Evolutionary conservation across 2,113 vertebrate genomes (phyloP).

Genomic region (Varanus salvator): DNA sequence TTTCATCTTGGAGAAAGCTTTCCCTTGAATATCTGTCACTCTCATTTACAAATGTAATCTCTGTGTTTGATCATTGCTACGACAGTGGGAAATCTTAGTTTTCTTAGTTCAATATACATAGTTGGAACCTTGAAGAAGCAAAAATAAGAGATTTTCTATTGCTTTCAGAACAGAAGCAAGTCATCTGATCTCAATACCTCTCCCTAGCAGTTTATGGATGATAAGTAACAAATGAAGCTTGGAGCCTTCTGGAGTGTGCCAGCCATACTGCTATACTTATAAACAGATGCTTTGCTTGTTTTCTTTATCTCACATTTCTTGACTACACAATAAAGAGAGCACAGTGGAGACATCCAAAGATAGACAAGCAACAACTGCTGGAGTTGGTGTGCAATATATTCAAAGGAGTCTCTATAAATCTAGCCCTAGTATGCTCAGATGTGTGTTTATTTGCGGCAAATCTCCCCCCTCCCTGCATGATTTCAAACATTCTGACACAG

Average conservation of each 20-base stretch:
- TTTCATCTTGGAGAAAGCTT: neutral
- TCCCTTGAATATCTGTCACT: constrained; percentile 4
- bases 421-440: neutral
- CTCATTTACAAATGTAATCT: constrained; percentile 8
- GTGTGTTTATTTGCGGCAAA: neutral
- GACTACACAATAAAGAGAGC: neutral
- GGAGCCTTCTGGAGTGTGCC: constrained; percentile 43
- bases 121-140: accelerated
- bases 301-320: constrained; percentile 2
- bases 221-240: constrained; percentile 18
- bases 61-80: neutral
- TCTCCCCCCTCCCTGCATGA: neutral
- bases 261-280: neutral
- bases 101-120: neutral
- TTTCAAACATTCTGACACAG: neutral
- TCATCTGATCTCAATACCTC: constrained; percentile 21
- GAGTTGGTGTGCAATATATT: neutral
- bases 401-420: neutral
- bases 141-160: neutral
- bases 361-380: neutral
- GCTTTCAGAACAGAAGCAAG: constrained; percentile 10
- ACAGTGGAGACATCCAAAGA: neutral
- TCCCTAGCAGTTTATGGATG: constrained; percentile 1
- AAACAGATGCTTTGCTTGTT: constrained; percentile 33
- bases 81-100: neutral